A percentile compares a stretch with the other conserved stretches of the same genome.
Evolutionary conservation across 2,113 vertebrate genomes (phyloP).

Genomic region (Sakesphorus luctuosus): DNA sequence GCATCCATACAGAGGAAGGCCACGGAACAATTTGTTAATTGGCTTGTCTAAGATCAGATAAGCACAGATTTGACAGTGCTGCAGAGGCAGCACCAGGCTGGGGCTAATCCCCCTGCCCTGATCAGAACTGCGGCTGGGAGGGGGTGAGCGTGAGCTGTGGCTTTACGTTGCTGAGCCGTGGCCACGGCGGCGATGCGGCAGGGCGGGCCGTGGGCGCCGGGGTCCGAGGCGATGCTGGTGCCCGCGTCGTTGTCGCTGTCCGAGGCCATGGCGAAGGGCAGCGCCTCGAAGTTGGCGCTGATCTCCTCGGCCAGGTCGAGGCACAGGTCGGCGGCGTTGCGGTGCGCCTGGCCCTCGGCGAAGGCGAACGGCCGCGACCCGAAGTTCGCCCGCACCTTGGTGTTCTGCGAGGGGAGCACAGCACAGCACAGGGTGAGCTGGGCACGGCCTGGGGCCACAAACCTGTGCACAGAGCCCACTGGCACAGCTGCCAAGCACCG

Average conservation of each 20-base stretch:
- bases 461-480: too few species aligned
- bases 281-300: slow-evolving; percentile 95
- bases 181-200: slow-evolving; percentile 93
- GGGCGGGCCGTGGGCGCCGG: slow-evolving; percentile 91
- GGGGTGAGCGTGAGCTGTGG: too few species aligned
- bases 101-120: background rate
- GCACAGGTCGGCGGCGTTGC: slow-evolving; percentile 94
- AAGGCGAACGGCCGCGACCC: slow-evolving; percentile 91
- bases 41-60: background rate
- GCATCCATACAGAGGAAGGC: background rate
- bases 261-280: slow-evolving; percentile 98
- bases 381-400: slow-evolving; percentile 96
- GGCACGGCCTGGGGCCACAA: too few species aligned
- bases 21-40: background rate
- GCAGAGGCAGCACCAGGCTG: background rate
- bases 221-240: slow-evolving; percentile 93
- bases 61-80: background rate
- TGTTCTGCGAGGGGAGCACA: slow-evolving; percentile 81
- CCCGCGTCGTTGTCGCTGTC: slow-evolving; percentile 97
- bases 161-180: slow-evolving; percentile 89
- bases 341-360: slow-evolving; percentile 94
- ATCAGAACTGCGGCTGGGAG: too few species aligned
- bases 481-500: background rate
- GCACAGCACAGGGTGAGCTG: too few species aligned
- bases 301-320: slow-evolving; percentile 97